Evolutionary conservation across 35 echinoderm and acorn worm genomes (phyloP).

Genomic region (Hemicentrotus pulcherrimus): DNA sequence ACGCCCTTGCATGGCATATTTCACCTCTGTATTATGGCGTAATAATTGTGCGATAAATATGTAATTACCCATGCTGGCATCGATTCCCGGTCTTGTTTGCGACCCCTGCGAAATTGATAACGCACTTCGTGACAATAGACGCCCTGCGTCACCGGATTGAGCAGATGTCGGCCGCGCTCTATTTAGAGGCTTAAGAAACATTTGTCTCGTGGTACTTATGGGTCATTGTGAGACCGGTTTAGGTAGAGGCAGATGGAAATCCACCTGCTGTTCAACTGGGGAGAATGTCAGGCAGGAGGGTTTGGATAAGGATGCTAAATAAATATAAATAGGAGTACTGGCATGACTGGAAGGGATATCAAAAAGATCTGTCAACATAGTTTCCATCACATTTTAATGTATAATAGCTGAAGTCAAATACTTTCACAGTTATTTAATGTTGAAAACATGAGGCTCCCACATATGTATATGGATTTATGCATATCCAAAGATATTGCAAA

Average conservation of each 20-base stretch:
- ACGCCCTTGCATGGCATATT: neutral
- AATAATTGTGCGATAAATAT: conserved; percentile 5
- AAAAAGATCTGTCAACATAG: neutral
- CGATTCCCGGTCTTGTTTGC: neutral
- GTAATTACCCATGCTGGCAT: neutral
- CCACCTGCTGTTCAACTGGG: neutral
- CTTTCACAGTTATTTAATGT: too few relatives aligned
- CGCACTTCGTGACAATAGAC: neutral
- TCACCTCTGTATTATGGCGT: neutral
- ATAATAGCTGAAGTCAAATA: too few relatives aligned
- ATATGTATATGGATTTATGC: too few relatives aligned
- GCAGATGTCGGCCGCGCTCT: neutral
- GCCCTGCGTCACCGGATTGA: neutral
- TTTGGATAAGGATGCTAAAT: neutral
- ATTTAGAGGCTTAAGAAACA: neutral
- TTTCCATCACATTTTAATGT: too few relatives aligned
- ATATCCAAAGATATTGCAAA: too few relatives aligned
- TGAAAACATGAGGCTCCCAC: too few relatives aligned
- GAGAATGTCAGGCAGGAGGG: neutral
- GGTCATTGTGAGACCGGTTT: neutral
- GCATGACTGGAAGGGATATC: neutral
- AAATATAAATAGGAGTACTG: neutral
- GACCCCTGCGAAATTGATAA: neutral
- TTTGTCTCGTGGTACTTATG: neutral
- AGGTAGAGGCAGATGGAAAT: neutral